Evolutionary conservation across 1,140 invertebrate species (phyloP), one percentile per base, ranked within the genome.

Genomic region (Elymnias hypermnestra): DNA sequence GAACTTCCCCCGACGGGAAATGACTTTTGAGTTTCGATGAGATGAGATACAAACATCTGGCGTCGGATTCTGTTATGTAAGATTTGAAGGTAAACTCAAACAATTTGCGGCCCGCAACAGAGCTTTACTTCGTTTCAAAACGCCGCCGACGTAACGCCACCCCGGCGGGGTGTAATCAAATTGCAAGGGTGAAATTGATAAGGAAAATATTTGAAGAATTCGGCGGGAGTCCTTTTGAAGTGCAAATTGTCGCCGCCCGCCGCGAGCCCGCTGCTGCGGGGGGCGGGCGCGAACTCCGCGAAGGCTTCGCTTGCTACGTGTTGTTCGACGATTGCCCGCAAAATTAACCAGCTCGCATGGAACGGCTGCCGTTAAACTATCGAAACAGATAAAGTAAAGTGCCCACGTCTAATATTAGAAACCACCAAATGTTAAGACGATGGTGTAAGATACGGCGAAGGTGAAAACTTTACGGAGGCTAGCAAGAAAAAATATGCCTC

Each of bases 121-220:
- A n/a, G n/a, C n/a, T n/a, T n/a, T n/a, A n/a, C n/a, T n/a, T n/a
- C n/a, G n/a, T n/a, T n/a, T n/a, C n/a, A n/a, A n/a, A n/a, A n/a
- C n/a, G n/a, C n/a, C n/a, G n/a, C n/a, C n/a, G n/a, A n/a, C n/a
- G n/a, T n/a, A n/a, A n/a, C n/a, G n/a, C n/a, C n/a, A n/a, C n/a
- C 28, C 28, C 28, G 14, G 14, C 28, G 5, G 7, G 56, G 53
- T 63, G 56, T 63, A 60, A 63, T 67, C 63, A 67, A 67, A 63
- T 53, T 55, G 53, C 56, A 57, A 57, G 54, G 59, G 55, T 58
- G 52, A 47, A 54, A 57, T 52, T 55, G 55, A 63, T 58, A 52
- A 58, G 52, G 52, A 58, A 63, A 63, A 63, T 58, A 63, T 58
- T 55, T 53, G 51, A 55, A 54, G 48, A 57, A 55, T 58, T 41